These are phyloP conservation scores for Tinea semifulvella DNA, from an alignment of 2,888 invertebrate species.

Conservation along the genomic window DNA sequence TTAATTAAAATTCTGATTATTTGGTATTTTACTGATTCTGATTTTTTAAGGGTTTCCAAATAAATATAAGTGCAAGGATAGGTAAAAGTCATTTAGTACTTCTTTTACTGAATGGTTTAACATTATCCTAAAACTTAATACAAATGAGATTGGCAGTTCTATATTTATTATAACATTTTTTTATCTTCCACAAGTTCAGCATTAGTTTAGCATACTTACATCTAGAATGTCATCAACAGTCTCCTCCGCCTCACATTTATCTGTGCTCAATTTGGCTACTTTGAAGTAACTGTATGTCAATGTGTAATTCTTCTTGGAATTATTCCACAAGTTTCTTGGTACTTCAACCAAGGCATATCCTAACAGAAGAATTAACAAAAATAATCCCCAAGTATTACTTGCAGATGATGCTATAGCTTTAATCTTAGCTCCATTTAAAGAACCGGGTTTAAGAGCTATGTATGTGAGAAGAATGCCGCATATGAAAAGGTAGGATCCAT, in stretches of 20 bases:
- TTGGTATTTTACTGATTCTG: no score
- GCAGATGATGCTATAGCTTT: constrained; percentile 98
- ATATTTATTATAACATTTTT: not conserved
- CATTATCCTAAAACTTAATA: no score
- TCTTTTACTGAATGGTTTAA: no score
- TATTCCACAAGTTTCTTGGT: constrained; percentile 90
- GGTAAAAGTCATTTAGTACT: no score
- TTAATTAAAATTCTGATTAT: no score
- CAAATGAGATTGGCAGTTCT: no score
- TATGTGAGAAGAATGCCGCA: constrained; percentile 95
- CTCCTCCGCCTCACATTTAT: constrained; percentile 97
- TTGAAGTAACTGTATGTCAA: constrained; percentile 91
- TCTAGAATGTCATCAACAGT: constrained; percentile 94
- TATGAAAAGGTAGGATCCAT: constrained; percentile 94
- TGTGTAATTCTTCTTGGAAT: constrained; percentile 84
- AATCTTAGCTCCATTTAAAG: constrained; percentile 89
- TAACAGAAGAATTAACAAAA: constrained; percentile 89
- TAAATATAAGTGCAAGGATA: no score
- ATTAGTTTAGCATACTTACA: constrained; percentile 54
- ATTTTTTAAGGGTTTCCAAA: no score
- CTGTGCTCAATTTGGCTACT: constrained; percentile 91
- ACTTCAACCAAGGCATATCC: constrained; percentile 97
- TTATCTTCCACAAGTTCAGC: not conserved
- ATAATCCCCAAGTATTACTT: constrained; percentile 99
- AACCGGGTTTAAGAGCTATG: constrained; percentile 87